Evolutionary conservation across 1,140 invertebrate species (phyloP).

Genomic region (Dendroctonus valens): DNA sequence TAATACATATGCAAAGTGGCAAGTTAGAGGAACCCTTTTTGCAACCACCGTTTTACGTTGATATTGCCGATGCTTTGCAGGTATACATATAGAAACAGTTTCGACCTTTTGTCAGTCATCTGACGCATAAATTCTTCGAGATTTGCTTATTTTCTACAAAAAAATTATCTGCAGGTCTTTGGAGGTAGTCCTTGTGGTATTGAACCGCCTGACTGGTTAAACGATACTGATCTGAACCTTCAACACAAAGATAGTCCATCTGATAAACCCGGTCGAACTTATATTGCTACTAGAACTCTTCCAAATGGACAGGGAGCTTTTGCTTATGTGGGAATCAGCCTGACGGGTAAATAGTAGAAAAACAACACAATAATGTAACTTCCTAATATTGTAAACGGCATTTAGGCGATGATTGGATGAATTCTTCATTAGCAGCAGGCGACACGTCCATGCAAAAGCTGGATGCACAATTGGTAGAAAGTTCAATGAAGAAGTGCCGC

Average conservation of each 20-base stretch:
- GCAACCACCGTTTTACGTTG: conserved; percentile 41
- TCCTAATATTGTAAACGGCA: neutral
- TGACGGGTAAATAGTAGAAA: conserved; percentile 33
- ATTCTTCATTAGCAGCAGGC: conserved; percentile 21
- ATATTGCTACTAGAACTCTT: conserved; percentile 49
- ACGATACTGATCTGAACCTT: conserved; percentile 37
- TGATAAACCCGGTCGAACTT: conserved; percentile 47
- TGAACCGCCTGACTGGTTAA: conserved; percentile 43
- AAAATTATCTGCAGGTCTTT: conserved; percentile 21
- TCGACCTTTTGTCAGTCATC: neutral
- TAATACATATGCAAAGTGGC: conserved; percentile 49
- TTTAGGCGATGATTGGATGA: conserved; percentile 23
- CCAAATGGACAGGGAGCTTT: conserved; percentile 50
- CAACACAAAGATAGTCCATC: conserved; percentile 31
- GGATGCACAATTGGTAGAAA: conserved; percentile 39
- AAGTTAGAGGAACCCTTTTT: conserved; percentile 47
- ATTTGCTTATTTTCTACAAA: neutral
- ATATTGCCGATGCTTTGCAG: conserved; percentile 43
- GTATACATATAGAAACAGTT: conserved; percentile 13
- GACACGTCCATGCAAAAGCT: conserved; percentile 27
- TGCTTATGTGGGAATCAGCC: conserved; percentile 45
- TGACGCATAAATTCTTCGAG: conserved; percentile 2
- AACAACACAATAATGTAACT: conserved; percentile 9
- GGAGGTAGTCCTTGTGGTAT: conserved; percentile 31
- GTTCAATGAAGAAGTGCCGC: conserved; percentile 42